Evolutionary conservation across 2,888 invertebrate species (phyloP).

Genomic region (Dasypogon diadema): DNA sequence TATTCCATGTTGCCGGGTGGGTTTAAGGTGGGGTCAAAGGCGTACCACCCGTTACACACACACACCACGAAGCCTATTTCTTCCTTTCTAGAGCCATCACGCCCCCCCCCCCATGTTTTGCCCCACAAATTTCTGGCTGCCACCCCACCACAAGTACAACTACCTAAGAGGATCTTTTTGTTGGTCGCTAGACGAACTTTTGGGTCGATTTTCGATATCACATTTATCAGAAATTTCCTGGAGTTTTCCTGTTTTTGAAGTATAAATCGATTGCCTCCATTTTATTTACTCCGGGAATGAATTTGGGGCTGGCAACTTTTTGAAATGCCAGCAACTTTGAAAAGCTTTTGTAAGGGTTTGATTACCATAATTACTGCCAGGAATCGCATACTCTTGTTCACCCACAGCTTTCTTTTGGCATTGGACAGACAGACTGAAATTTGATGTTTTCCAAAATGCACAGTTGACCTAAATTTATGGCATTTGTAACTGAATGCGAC

Average conservation of each 20-base stretch:
- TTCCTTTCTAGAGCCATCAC: no score
- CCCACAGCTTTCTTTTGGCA: no score
- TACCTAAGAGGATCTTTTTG: constrained; percentile 34
- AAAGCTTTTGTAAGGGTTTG: not conserved
- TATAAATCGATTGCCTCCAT: constrained; percentile 53
- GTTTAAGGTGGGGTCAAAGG: constrained; percentile 10
- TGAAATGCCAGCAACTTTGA: not conserved
- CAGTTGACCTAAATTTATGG: no score
- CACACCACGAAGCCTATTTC: constrained; percentile 6
- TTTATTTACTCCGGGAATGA: constrained; percentile 30
- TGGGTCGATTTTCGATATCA: constrained; percentile 54
- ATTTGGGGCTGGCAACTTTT: not conserved
- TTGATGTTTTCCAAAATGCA: no score
- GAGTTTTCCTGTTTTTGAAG: constrained; percentile 55
- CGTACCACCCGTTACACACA: not conserved
- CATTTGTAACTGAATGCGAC: no score
- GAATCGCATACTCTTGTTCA: not conserved
- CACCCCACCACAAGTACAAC: constrained; percentile 23
- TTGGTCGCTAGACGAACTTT: constrained; percentile 35
- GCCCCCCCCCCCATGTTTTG: not conserved
- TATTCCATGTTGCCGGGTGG: constrained; percentile 18
- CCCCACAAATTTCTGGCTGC: not conserved
- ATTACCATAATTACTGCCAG: not conserved
- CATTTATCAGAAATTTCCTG: constrained; percentile 55
- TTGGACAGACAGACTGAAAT: no score